Percentiles rank a stretch among this genome's conserved stretches.
phyloP scores from a whole-genome alignment of 2,888 invertebrate species.

The Rapana venosa region DNA sequence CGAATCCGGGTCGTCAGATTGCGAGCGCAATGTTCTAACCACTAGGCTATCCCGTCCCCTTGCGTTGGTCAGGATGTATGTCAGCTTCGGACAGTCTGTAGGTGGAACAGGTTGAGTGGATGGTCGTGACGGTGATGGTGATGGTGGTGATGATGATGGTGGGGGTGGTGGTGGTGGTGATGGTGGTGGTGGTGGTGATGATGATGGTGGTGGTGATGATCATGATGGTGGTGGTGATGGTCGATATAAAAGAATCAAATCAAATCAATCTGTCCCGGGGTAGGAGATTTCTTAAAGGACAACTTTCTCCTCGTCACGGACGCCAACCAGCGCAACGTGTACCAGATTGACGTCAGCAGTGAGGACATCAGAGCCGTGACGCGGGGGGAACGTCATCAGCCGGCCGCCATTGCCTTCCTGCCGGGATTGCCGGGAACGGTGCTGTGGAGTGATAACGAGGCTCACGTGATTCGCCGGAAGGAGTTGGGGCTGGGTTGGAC shows the following conservation, averaged over 20 bases:
- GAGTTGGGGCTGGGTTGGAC: constrained; percentile 42
- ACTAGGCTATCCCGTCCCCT: too few species aligned
- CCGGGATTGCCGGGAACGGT: constrained; percentile 82
- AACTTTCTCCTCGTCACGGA: constrained; percentile 73
- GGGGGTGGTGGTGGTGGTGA: background rate
- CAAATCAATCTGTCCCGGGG: too few species aligned
- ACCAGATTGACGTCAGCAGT: constrained; percentile 87
- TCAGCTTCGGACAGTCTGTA: too few species aligned
- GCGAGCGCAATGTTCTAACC: too few species aligned
- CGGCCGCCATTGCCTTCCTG: constrained; percentile 90
- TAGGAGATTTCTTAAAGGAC: constrained; percentile 47
- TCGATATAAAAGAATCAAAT: too few species aligned
- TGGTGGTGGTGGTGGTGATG: too few species aligned
- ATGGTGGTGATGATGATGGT: background rate
- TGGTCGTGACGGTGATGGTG: background rate
- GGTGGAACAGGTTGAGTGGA: too few species aligned
- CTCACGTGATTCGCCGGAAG: constrained; percentile 64
- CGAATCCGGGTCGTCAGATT: too few species aligned
- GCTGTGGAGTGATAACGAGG: constrained; percentile 87
- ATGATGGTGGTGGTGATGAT: background rate
- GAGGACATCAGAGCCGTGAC: constrained; percentile 63
- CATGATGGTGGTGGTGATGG: background rate
- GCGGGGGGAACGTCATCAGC: constrained; percentile 81
- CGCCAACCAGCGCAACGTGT: constrained; percentile 83
- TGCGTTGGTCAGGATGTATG: too few species aligned